These are phyloP conservation scores for Brachyptera putata DNA, from an alignment of 2,888 invertebrate genomes.

Conservation along the genomic window DNA sequence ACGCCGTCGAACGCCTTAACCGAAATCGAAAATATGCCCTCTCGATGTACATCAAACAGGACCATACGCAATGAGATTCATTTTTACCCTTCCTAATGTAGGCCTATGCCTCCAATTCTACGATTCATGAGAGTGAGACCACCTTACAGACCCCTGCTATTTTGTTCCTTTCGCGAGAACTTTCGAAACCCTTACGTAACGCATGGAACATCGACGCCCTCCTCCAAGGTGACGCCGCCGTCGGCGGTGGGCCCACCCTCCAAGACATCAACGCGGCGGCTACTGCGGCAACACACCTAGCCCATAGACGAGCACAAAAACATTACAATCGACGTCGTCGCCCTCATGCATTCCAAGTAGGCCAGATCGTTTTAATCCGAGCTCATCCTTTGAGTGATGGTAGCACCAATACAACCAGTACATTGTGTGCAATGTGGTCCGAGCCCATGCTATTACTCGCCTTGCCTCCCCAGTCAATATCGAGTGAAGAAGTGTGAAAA, in stretches of 20 bases:
- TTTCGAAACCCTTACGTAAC: background rate
- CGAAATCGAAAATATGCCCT: background rate
- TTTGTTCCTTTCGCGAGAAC: background rate
- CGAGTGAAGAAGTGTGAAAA: too few species aligned
- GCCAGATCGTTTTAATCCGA: background rate
- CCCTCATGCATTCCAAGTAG: background rate
- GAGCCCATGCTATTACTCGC: too few species aligned
- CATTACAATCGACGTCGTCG: background rate
- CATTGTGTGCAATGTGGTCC: background rate
- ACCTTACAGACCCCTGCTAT: background rate
- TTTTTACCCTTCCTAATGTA: background rate
- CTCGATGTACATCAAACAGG: background rate
- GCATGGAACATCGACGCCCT: background rate
- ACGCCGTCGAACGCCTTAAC: background rate
- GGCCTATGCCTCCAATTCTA: slow-evolving; percentile 2
- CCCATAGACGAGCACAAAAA: background rate
- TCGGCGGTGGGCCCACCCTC: background rate
- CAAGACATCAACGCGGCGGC: background rate
- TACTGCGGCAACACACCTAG: background rate
- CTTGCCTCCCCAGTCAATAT: too few species aligned
- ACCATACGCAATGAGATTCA: background rate
- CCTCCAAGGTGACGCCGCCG: background rate
- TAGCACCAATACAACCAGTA: background rate
- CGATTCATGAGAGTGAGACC: background rate
- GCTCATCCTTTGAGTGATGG: background rate